Evolutionary conservation across 2,797 vertebrate species (phyloP).

Genomic region (Parauchenoglanis punctatus): DNA sequence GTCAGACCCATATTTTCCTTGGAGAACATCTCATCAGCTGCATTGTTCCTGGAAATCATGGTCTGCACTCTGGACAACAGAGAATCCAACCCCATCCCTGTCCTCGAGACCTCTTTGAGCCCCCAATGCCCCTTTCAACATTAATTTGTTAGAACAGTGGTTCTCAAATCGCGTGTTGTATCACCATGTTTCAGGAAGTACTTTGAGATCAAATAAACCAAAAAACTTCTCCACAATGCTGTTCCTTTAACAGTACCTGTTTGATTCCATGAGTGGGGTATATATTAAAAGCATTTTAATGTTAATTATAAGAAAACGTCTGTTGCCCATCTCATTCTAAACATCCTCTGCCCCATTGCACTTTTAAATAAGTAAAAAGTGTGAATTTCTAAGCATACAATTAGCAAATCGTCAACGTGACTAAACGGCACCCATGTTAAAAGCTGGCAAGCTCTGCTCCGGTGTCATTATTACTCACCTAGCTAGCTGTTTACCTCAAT

Average conservation of each 20-base stretch:
- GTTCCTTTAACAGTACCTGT: background rate
- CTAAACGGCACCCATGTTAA: background rate
- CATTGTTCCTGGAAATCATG: slow-evolving; percentile 86
- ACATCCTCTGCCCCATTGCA: background rate
- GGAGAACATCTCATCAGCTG: slow-evolving; percentile 82
- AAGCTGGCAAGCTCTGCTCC: background rate
- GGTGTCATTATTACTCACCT: background rate
- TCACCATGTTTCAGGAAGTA: background rate
- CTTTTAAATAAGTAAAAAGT: too few relatives aligned
- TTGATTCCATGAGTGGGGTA: too few relatives aligned
- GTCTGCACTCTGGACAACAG: slow-evolving; percentile 76
- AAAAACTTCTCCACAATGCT: background rate
- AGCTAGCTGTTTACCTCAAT: background rate
- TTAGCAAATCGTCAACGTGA: background rate
- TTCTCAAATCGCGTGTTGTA: background rate
- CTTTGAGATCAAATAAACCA: background rate
- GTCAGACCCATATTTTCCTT: slow-evolving; percentile 86
- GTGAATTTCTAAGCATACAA: background rate
- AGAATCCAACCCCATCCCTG: slow-evolving; percentile 66
- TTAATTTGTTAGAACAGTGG: background rate
- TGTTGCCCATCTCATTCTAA: background rate
- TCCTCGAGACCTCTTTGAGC: slow-evolving; percentile 49
- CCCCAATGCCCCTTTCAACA: slow-evolving; percentile 26
- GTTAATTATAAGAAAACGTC: too few relatives aligned
- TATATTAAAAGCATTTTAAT: background rate